Evolutionary conservation across 2,888 invertebrate genomes (phyloP).

Genomic region (Crossocerus cetratus): DNA sequence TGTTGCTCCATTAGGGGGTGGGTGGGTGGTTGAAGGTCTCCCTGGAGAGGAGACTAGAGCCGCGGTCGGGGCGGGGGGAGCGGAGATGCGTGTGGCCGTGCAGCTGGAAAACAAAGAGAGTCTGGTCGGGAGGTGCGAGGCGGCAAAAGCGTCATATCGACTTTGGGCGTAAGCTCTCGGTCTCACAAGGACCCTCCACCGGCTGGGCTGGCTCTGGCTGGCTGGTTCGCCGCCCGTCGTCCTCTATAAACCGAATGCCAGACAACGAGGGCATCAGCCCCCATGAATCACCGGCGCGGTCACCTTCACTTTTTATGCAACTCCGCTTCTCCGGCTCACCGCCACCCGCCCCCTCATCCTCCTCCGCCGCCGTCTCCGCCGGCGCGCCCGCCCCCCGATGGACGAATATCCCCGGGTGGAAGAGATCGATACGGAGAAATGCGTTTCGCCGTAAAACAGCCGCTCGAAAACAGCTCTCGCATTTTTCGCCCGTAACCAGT

Average conservation of each 20-base stretch:
- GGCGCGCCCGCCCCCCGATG: constrained; percentile 9
- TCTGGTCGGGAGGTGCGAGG: background rate
- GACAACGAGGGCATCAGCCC: constrained; percentile 75
- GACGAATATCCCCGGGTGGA: no score
- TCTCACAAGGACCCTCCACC: constrained; percentile 51
- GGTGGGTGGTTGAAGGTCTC: no score
- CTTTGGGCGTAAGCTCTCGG: background rate
- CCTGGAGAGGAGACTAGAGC: no score
- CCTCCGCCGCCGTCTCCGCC: background rate
- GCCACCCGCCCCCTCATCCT: background rate
- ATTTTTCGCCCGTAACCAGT: background rate
- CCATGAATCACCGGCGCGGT: constrained; percentile 72
- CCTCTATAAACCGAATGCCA: constrained; percentile 66
- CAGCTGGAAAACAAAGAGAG: constrained; percentile 36
- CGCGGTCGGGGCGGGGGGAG: background rate
- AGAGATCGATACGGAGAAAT: constrained; percentile 34
- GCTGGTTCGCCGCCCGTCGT: constrained; percentile 36
- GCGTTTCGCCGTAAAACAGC: background rate
- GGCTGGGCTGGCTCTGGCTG: constrained; percentile 8
- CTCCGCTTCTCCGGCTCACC: constrained; percentile 63
- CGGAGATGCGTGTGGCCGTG: background rate
- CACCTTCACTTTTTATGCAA: constrained; percentile 75
- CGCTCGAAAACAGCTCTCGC: background rate
- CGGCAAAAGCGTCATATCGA: constrained; percentile 9
- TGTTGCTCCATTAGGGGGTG: no score